phyloP scores from a whole-genome alignment of 2,888 invertebrate genomes.

The Morpho helenor region DNA sequence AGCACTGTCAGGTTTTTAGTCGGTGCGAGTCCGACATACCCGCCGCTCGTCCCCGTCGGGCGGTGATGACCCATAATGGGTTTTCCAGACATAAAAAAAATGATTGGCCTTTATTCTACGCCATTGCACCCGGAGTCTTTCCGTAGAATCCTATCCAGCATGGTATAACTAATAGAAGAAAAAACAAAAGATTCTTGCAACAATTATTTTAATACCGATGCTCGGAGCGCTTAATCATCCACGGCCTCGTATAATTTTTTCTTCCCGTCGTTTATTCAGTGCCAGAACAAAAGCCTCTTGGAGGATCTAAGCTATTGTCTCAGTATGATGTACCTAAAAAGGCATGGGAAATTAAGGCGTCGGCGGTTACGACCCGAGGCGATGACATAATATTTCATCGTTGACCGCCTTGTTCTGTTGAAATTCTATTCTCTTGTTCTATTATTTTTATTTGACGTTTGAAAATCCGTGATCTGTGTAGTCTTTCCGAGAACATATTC shows the following conservation, averaged over 20 bases:
- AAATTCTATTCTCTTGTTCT: neutral
- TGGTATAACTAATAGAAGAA: too few relatives aligned
- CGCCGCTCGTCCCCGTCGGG: too few relatives aligned
- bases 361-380: slow-evolving; percentile 1
- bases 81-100: too few relatives aligned
- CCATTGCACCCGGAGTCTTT: too few relatives aligned
- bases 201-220: neutral
- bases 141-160: too few relatives aligned
- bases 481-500: too few relatives aligned
- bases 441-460: too few relatives aligned
- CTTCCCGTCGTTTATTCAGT: slow-evolving; percentile 17
- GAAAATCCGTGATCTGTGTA: too few relatives aligned
- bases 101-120: too few relatives aligned
- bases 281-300: slow-evolving; percentile 19
- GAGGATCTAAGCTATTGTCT: slow-evolving; percentile 22
- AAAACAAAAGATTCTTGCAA: neutral
- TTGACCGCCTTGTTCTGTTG: slow-evolving; percentile 15
- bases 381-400: slow-evolving; percentile 21
- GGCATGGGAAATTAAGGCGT: slow-evolving; percentile 17
- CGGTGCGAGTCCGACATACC: too few relatives aligned
- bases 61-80: too few relatives aligned
- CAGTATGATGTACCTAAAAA: slow-evolving; percentile 20
- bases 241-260: slow-evolving; percentile 18
- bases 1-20: too few relatives aligned
- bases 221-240: slow-evolving; percentile 18